Conservation (phyloP, 1,140 invertebrate genomes). For the Atta cephalotes region DNA sequence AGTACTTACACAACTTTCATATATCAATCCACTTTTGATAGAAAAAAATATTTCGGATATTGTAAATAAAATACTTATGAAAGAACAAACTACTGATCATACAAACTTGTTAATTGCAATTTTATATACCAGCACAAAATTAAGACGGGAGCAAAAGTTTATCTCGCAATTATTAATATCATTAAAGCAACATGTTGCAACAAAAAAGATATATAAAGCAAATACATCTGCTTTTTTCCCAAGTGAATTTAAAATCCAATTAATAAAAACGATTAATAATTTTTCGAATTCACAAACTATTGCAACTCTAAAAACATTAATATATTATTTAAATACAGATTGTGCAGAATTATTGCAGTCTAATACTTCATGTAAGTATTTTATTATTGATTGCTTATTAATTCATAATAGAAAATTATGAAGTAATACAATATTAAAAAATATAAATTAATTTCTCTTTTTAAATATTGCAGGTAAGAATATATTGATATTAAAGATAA, state of each 20-base stretch:
- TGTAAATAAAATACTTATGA: conserved; percentile 75
- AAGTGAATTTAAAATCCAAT: conserved; percentile 60
- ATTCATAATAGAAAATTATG: neutral
- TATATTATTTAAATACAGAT: conserved; percentile 65
- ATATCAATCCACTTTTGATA: conserved; percentile 81
- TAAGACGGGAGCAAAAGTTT: conserved; percentile 76
- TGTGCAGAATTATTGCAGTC: conserved; percentile 56
- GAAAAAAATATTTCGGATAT: conserved; percentile 77
- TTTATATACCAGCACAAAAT: conserved; percentile 64
- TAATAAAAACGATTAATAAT: conserved; percentile 41
- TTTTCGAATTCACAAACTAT: conserved; percentile 61
- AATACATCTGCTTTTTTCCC: conserved; percentile 49
- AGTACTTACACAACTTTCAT: conserved; percentile 73
- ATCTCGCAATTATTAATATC: conserved; percentile 66
- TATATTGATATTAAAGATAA: conserved; percentile 70
- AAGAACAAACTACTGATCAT: conserved; percentile 64
- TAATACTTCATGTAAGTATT: conserved; percentile 52
- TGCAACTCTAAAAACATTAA: conserved; percentile 63
- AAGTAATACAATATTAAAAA: conserved; percentile 11
- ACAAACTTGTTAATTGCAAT: conserved; percentile 73
- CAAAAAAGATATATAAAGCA: neutral
- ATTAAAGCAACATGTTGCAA: conserved; percentile 30
- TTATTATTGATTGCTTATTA: conserved; percentile 16
- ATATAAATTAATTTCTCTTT: conserved; percentile 32
- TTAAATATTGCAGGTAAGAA: conserved; percentile 70